Evolutionary conservation across 1,140 invertebrate genomes (phyloP), one percentile per base, ranked within the genome.

Genomic region (Antheraea pernyi): DNA sequence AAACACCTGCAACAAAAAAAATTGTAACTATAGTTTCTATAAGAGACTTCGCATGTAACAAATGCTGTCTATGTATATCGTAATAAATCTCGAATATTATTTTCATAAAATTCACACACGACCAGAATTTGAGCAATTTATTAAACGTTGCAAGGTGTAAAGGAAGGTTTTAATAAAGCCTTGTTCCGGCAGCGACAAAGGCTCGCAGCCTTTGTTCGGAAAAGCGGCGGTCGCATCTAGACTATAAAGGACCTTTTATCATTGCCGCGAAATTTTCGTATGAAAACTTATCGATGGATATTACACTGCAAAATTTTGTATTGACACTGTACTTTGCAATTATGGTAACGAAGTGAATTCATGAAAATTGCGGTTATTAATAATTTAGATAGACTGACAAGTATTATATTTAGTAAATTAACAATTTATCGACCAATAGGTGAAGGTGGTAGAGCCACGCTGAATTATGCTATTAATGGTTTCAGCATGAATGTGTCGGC

Each of bases 141-240:
- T 68, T 65, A 70, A 70, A 67, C 67, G 61, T 64, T 72, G 68
- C 72, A 75, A 72, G 73, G 70, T 72, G 70, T 72, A 69, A 70
- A 71, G 70, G 65, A 62, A 68, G 70, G 62, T 68, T 72, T 72
- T 75, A 75, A 75, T 75, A 75, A 75, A 72, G 74, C 60, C 70
- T 68, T 75, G 74, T 75, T 72, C 70, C 61, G 58, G 42, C 59
- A 18, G 62, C 68, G 68, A 75, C 74, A 75, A 75, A 75, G 68
- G 61, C 70, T 65, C 39, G 65, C 39, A 19, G n/a, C 22, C 70
- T 75, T 75, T 72, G 68, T 72, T 72, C 74, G 13, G 30, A 37
- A 64, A 46, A 42, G 63, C 59, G 37, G 59, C 58, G 69, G 64
- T 66, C 67, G 59, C 70, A 67, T 75, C 73, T 69, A 70, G 60